Conservation (phyloP, 2,113 vertebrate genomes). For the Cranoglanis bouderius region DNA sequence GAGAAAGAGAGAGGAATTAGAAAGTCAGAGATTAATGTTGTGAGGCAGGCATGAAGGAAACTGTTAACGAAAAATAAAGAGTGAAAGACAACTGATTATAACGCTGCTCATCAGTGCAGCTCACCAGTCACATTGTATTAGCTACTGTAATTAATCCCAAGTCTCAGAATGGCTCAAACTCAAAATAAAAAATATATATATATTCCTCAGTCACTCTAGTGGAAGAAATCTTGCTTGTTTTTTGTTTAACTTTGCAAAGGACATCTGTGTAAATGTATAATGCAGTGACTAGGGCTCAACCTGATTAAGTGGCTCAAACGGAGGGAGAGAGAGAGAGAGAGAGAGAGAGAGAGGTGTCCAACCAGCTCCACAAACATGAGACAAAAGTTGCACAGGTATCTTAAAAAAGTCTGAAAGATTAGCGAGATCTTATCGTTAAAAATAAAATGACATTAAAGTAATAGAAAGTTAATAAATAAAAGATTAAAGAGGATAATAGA, state of each 20-base stretch:
- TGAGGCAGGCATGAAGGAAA: conserved; percentile 18
- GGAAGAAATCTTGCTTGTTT: background rate
- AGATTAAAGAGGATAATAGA: background rate
- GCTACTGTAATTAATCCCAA: conserved; percentile 9
- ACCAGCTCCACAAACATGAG: background rate
- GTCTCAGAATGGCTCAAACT: background rate
- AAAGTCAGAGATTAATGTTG: background rate
- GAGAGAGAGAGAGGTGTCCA: background rate
- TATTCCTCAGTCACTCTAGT: background rate
- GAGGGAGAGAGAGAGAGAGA: background rate
- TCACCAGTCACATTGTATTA: conserved; percentile 5
- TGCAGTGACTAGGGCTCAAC: background rate
- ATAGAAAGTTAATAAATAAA: background rate
- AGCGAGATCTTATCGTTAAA: background rate
- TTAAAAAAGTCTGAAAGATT: background rate
- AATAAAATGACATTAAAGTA: background rate
- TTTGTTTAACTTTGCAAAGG: background rate
- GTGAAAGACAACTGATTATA: conserved; percentile 6
- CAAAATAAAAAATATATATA: background rate
- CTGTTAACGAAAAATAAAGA: background rate
- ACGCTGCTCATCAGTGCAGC: background rate
- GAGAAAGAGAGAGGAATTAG: conserved; percentile 5
- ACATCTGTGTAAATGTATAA: background rate
- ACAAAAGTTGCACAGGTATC: background rate
- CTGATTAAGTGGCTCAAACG: background rate